These are phyloP conservation scores for Myanophis thanlyinensis DNA, from an alignment of 2,113 vertebrate species.

Conservation along the genomic window DNA sequence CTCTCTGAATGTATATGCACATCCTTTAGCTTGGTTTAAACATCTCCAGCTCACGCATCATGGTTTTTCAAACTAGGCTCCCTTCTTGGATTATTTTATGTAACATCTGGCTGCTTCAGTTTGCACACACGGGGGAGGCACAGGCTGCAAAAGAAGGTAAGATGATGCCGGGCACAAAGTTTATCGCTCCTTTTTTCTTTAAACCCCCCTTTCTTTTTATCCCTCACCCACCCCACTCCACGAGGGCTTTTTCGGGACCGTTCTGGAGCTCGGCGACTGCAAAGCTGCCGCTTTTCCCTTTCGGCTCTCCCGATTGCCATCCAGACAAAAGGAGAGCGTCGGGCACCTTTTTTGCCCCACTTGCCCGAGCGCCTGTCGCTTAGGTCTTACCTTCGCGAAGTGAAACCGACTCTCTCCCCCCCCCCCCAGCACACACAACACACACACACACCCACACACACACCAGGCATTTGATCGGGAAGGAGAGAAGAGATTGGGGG, in stretches of 20 bases:
- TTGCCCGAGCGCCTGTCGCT: not conserved
- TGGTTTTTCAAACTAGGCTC: slow-evolving; percentile 81
- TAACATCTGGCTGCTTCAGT: slow-evolving; percentile 81
- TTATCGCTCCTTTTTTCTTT: slow-evolving; percentile 54
- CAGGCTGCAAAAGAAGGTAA: slow-evolving; percentile 98
- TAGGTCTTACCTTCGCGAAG: not conserved
- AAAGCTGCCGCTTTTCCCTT: not conserved
- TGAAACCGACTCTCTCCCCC: too few species aligned
- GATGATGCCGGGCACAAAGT: slow-evolving; percentile 68
- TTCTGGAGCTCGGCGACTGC: too few species aligned
- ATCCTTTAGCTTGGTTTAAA: slow-evolving; percentile 36
- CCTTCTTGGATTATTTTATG: slow-evolving; percentile 89
- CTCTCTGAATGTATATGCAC: slow-evolving; percentile 32
- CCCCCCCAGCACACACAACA: too few species aligned
- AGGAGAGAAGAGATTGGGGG: not conserved
- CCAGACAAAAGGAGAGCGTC: not conserved
- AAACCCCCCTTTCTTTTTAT: too few species aligned
- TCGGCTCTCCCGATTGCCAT: not conserved
- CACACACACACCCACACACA: too few species aligned
- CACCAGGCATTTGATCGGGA: not conserved
- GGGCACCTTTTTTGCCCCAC: not conserved
- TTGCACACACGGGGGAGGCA: slow-evolving; percentile 80
- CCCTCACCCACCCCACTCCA: too few species aligned
- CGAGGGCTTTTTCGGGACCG: not conserved
- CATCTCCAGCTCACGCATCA: slow-evolving; percentile 68